Evolutionary conservation across 1,140 invertebrate genomes (phyloP).

Genomic region (Gryllus bimaculatus): DNA sequence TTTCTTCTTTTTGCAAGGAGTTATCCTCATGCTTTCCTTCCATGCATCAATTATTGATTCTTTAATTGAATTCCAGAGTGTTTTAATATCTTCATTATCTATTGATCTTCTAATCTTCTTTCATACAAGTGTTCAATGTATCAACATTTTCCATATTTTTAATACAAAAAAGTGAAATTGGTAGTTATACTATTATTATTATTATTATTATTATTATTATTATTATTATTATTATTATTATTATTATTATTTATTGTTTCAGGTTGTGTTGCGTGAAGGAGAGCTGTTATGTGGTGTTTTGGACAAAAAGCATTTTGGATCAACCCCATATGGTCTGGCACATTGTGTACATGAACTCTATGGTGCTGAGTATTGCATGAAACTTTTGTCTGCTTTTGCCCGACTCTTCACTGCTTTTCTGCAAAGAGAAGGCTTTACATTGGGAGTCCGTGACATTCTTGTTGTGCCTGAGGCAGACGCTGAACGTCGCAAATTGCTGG

Average conservation of each 20-base stretch:
- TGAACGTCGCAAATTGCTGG: slow-evolving; percentile 61
- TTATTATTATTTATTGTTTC: background rate
- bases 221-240: no score
- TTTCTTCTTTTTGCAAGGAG: no score
- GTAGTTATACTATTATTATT: background rate
- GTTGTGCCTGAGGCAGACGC: slow-evolving; percentile 61
- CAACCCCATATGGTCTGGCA: slow-evolving; percentile 85
- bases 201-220: background rate
- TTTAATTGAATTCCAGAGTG: no score
- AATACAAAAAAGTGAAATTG: background rate
- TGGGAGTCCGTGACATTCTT: slow-evolving; percentile 92
- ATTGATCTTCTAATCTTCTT: no score
- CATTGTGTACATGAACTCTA: slow-evolving; percentile 93
- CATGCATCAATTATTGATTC: no score
- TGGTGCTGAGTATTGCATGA: slow-evolving; percentile 71
- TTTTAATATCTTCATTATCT: no score
- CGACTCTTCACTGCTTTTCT: slow-evolving; percentile 86
- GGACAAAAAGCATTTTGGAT: slow-evolving; percentile 94
- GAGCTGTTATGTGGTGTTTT: slow-evolving; percentile 88
- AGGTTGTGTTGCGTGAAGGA: slow-evolving; percentile 66
- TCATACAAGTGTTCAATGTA: no score
- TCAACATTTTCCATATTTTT: no score
- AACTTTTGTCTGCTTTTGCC: slow-evolving; percentile 78
- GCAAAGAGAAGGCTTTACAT: slow-evolving; percentile 84
- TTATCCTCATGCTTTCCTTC: no score